Conservation (phyloP, 2,113 vertebrate species). For the Corythoichthys intestinalis region DNA sequence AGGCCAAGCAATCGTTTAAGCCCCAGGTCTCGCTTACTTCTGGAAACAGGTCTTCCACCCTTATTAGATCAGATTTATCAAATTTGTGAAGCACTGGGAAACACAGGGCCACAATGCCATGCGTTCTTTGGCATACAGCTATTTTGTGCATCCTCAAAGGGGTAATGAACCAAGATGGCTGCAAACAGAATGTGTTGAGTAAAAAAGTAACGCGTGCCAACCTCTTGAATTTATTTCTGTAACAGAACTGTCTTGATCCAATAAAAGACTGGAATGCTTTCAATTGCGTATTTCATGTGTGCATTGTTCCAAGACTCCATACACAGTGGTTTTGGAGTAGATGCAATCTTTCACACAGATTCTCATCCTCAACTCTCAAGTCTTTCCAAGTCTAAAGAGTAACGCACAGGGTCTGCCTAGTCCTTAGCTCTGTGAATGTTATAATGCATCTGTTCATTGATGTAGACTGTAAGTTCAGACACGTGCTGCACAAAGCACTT, state of each 20-base stretch:
- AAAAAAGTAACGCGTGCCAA: conserved; percentile 38
- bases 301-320: conserved; percentile 60
- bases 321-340: conserved; percentile 50
- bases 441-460: conserved; percentile 24
- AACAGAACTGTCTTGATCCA: conserved; percentile 65
- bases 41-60: conserved; percentile 61
- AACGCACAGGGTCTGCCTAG: conserved; percentile 29
- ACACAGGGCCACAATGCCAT: conserved; percentile 66
- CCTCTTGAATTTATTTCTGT: conserved; percentile 45
- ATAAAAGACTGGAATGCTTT: conserved; percentile 67
- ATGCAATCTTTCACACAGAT: conserved; percentile 53
- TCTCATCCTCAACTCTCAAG: conserved; percentile 44
- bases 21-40: conserved; percentile 21
- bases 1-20: conserved; percentile 43
- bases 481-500: conserved; percentile 12
- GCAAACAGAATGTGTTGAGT: conserved; percentile 46
- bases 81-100: conserved; percentile 51
- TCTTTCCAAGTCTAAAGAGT: conserved; percentile 53
- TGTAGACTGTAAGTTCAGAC: conserved; percentile 17
- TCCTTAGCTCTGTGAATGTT: conserved; percentile 15
- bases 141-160: conserved; percentile 34
- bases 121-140: conserved; percentile 47
- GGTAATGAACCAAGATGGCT: conserved; percentile 54
- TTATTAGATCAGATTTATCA: conserved; percentile 57
- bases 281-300: conserved; percentile 71